A percentile compares a stretch with the other conserved stretches of the same genome.
phyloP scores from a whole-genome alignment of 2,113 vertebrate genomes.

The Dascyllus trimaculatus region DNA sequence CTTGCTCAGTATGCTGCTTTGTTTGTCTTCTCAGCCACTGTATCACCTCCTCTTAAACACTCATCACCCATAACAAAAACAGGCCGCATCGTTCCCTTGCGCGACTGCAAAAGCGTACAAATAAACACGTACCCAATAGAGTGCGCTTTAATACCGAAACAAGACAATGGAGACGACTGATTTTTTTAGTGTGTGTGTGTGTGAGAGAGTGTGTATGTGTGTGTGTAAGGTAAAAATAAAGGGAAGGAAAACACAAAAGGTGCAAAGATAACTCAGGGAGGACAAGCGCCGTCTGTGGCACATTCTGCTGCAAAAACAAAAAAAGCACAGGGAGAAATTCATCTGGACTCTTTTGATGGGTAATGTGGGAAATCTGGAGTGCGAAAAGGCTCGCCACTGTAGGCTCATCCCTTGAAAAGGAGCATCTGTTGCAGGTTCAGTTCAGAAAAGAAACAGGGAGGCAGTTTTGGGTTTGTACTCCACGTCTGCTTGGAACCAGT shows the following conservation, averaged over 20 bases:
- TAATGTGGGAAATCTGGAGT: constrained; percentile 47
- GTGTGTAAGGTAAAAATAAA: neutral
- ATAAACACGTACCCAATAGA: constrained; percentile 22
- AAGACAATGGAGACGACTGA: constrained; percentile 1
- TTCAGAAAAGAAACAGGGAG: constrained; percentile 33
- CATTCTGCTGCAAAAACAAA: constrained; percentile 34
- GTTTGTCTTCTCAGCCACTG: constrained; percentile 36
- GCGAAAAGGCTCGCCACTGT: constrained; percentile 34
- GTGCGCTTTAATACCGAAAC: constrained; percentile 21
- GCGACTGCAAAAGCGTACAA: constrained; percentile 19
- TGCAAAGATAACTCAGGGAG: constrained; percentile 24
- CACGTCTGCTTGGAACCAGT: constrained; percentile 31
- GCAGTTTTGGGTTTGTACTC: constrained; percentile 26
- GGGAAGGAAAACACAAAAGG: constrained; percentile 8
- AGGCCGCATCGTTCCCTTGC: neutral
- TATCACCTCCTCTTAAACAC: constrained; percentile 27
- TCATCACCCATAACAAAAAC: constrained; percentile 22
- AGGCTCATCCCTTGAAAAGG: constrained; percentile 51
- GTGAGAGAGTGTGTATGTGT: neutral
- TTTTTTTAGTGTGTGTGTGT: neutral
- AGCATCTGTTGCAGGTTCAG: constrained; percentile 69
- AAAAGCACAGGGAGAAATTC: constrained; percentile 8
- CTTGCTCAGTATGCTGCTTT: constrained; percentile 17
- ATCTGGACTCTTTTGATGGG: constrained; percentile 22
- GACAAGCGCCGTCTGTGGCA: constrained; percentile 29